These are phyloP conservation scores for Poliocrania exsul DNA, from an alignment of 2,797 vertebrate species.

Conservation along the genomic window DNA sequence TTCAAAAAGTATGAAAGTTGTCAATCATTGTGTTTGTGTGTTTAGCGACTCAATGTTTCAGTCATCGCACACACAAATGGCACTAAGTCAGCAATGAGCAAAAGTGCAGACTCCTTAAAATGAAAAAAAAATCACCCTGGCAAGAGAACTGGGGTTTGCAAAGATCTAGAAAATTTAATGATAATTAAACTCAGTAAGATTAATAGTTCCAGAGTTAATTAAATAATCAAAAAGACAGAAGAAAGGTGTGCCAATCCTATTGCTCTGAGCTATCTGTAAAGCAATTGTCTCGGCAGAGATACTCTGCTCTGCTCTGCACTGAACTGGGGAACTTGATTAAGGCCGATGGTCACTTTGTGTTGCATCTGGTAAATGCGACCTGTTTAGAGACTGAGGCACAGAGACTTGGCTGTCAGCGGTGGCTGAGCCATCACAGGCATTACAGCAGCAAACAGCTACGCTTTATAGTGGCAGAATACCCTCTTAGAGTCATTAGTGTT, in stretches of 20 bases:
- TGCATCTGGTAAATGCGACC: not conserved
- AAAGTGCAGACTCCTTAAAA: not conserved
- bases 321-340: not conserved
- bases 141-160: not conserved
- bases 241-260: not conserved
- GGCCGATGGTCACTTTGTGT: not conserved
- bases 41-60: not conserved
- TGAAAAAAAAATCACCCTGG: not conserved
- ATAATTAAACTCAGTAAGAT: not conserved
- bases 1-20: not conserved
- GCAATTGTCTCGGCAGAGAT: not conserved
- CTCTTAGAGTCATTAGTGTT: not conserved
- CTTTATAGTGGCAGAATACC: not conserved
- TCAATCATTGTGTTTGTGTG: not conserved
- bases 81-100: not conserved
- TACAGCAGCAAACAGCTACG: not conserved
- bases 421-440: fast-evolving
- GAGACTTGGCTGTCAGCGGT: not conserved
- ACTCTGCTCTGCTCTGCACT: not conserved
- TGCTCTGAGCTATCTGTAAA: not conserved
- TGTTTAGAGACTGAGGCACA: not conserved
- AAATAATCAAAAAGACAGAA: not conserved
- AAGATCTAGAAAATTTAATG: not conserved
- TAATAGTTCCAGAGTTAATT: not conserved
- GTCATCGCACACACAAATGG: not conserved